These are phyloP conservation scores for Meiosimyza platycephala DNA, from an alignment of 2,888 invertebrate genomes.

Conservation along the genomic window DNA sequence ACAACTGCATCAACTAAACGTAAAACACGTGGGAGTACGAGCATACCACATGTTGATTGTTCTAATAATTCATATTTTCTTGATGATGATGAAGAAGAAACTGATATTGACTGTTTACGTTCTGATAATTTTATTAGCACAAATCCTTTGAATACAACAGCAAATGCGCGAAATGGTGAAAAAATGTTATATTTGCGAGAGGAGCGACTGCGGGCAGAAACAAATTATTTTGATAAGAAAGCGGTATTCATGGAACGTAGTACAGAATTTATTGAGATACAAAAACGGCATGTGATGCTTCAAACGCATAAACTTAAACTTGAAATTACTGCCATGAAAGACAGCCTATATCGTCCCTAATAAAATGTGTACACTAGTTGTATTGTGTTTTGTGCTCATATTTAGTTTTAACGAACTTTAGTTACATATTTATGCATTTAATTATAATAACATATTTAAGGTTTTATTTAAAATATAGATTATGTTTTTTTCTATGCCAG, in stretches of 20 bases:
- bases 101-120: neutral
- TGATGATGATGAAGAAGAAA: slow-evolving; percentile 17
- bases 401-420: too few relatives aligned
- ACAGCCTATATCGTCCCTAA: neutral
- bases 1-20: too few relatives aligned
- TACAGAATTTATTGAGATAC: slow-evolving; percentile 22
- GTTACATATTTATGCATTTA: too few relatives aligned
- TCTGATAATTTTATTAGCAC: neutral
- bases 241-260: slow-evolving; percentile 24
- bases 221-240: slow-evolving; percentile 25
- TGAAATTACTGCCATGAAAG: slow-evolving; percentile 18
- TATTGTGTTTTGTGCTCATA: too few relatives aligned
- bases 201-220: slow-evolving; percentile 27
- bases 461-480: too few relatives aligned
- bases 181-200: slow-evolving; percentile 7
- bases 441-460: too few relatives aligned
- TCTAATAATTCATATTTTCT: too few relatives aligned
- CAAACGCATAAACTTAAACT: slow-evolving; percentile 27
- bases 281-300: slow-evolving; percentile 19
- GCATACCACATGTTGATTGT: too few relatives aligned
- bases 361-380: neutral
- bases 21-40: too few relatives aligned
- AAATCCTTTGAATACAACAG: slow-evolving; percentile 6
- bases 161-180: neutral
- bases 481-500: too few relatives aligned